These are phyloP conservation scores for Furcula furcula DNA, from an alignment of 2,888 invertebrate genomes.

Conservation along the genomic window DNA sequence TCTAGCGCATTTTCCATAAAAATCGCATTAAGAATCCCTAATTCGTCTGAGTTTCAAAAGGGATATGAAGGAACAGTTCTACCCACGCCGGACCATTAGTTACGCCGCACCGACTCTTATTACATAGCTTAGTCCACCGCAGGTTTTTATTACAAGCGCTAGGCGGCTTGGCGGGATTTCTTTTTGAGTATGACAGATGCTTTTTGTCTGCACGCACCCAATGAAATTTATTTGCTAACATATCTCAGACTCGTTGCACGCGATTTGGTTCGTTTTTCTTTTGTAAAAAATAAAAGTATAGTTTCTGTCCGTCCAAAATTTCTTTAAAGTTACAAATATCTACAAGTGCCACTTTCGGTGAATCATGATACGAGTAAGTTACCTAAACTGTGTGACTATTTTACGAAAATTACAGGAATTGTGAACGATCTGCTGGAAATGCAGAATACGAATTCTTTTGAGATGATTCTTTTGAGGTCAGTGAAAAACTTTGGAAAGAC, in stretches of 20 bases:
- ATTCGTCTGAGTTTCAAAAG: slow-evolving; percentile 15
- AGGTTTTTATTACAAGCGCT: slow-evolving; percentile 40
- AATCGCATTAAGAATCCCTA: slow-evolving; percentile 17
- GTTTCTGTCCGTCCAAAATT: too few relatives aligned
- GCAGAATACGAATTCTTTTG: too few relatives aligned
- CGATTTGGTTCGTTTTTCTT: slow-evolving; percentile 15
- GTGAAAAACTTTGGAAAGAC: too few relatives aligned
- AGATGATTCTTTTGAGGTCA: too few relatives aligned
- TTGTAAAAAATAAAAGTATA: too few relatives aligned
- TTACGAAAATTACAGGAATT: too few relatives aligned
- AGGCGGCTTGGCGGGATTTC: slow-evolving; percentile 35
- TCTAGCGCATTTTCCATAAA: too few relatives aligned
- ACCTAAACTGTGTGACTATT: too few relatives aligned
- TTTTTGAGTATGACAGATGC: slow-evolving; percentile 54
- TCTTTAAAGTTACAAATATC: too few relatives aligned
- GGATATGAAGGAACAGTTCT: slow-evolving; percentile 23
- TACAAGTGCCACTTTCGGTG: too few relatives aligned
- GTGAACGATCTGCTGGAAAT: too few relatives aligned
- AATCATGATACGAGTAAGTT: too few relatives aligned
- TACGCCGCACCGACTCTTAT: slow-evolving; percentile 39
- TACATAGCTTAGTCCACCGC: slow-evolving; percentile 27
- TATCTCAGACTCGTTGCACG: slow-evolving; percentile 7
- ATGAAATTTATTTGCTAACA: slow-evolving; percentile 16
- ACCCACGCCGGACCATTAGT: slow-evolving; percentile 23
- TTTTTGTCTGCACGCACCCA: slow-evolving; percentile 25